Percentiles rank a stretch among this genome's conserved stretches.
Evolutionary conservation across 2,113 vertebrate genomes (phyloP).

Genomic region (Prinia subflava): DNA sequence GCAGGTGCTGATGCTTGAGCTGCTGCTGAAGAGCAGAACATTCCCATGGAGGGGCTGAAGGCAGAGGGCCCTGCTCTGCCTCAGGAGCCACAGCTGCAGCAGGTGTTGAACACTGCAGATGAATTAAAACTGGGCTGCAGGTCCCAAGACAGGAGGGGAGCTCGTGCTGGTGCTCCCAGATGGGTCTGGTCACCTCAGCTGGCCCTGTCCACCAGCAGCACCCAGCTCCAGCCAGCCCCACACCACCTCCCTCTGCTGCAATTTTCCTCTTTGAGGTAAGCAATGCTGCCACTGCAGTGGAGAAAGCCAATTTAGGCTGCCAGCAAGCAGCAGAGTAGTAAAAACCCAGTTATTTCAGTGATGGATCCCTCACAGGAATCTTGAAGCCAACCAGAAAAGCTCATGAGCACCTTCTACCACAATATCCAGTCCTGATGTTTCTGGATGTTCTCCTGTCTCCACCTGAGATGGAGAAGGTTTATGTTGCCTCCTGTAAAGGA

Average conservation of each 20-base stretch:
- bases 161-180: background rate
- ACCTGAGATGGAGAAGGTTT: background rate
- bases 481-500: background rate
- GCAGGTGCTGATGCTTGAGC: background rate
- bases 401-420: background rate
- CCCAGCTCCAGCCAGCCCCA: background rate
- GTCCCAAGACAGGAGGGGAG: accelerated
- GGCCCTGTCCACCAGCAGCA: background rate
- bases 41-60: background rate
- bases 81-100: background rate
- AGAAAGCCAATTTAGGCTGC: background rate
- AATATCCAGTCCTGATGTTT: accelerated
- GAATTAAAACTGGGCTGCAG: background rate
- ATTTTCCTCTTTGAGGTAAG: background rate
- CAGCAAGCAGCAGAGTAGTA: background rate
- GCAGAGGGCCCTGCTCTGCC: background rate
- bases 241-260: background rate
- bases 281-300: background rate
- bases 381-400: background rate
- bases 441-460: background rate
- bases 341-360: background rate
- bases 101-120: background rate
- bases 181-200: background rate
- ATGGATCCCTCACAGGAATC: background rate
- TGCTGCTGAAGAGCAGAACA: accelerated